Conservation (phyloP, 2,888 invertebrate species). For the Mimumesa dahlbomi region DNA sequence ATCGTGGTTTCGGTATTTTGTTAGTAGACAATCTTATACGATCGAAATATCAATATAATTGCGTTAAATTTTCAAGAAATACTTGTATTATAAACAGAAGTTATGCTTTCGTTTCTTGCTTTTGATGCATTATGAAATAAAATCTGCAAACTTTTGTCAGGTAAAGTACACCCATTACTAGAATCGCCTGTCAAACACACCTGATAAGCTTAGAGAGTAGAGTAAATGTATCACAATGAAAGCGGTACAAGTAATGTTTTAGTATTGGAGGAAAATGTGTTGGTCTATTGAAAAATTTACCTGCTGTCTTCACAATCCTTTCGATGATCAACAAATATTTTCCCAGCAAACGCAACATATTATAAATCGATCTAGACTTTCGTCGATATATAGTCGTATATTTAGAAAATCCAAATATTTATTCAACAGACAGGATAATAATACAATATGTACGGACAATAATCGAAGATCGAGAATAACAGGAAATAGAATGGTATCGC, state of each 20-base stretch:
- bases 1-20: not conserved
- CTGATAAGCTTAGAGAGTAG: not conserved
- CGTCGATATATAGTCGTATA: slow-evolving; percentile 53
- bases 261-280: not conserved
- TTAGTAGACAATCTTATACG: not conserved
- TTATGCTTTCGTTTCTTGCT: not conserved
- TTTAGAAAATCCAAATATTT: slow-evolving; percentile 63
- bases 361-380: slow-evolving; percentile 37
- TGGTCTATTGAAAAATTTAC: slow-evolving; percentile 4
- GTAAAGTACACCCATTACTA: not conserved
- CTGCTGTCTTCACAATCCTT: slow-evolving; percentile 1
- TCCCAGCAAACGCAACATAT: not conserved
- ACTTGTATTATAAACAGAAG: not conserved
- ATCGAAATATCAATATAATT: not conserved
- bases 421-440: slow-evolving; percentile 65
- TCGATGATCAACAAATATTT: not conserved
- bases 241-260: not conserved
- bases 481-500: not conserved
- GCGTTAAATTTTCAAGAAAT: not conserved
- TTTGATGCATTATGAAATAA: not conserved
- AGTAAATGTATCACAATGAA: not conserved
- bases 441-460: slow-evolving; percentile 61
- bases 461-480: not conserved
- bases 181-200: not conserved
- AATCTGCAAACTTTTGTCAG: not conserved